Evolutionary conservation across 2,113 vertebrate genomes (phyloP).

Genomic region (Stigmatopora nigra): DNA sequence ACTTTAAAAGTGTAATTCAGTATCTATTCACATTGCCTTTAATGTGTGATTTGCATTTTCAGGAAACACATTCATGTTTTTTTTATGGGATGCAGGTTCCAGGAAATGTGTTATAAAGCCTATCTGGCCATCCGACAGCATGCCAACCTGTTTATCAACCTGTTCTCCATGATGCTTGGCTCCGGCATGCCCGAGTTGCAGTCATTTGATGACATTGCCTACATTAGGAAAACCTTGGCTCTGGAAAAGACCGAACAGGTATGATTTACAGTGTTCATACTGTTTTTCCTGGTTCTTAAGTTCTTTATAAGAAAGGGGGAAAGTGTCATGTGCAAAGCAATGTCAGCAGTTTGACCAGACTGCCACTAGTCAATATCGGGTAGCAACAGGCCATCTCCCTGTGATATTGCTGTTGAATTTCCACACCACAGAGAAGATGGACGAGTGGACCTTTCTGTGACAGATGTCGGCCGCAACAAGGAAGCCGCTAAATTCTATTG

Average conservation of each 20-base stretch:
- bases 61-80: background rate
- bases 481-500: too few relatives aligned
- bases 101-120: constrained; percentile 96
- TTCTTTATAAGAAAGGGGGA: too few relatives aligned
- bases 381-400: too few relatives aligned
- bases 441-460: too few relatives aligned
- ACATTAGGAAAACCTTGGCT: constrained; percentile 90
- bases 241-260: constrained; percentile 93
- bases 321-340: too few relatives aligned
- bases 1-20: background rate
- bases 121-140: constrained; percentile 93
- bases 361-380: too few relatives aligned
- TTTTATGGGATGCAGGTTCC: constrained; percentile 72
- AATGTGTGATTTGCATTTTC: background rate
- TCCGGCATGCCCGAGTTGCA: constrained; percentile 97
- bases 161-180: constrained; percentile 96
- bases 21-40: background rate
- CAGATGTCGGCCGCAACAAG: too few relatives aligned
- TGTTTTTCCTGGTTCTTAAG: background rate
- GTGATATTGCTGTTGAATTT: too few relatives aligned
- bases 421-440: too few relatives aligned
- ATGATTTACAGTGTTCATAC: background rate
- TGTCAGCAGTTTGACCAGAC: too few relatives aligned
- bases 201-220: constrained; percentile 95
- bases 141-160: constrained; percentile 94